Evolutionary conservation across 2,888 invertebrate species (phyloP).

Genomic region (Mythimna loreyi): DNA sequence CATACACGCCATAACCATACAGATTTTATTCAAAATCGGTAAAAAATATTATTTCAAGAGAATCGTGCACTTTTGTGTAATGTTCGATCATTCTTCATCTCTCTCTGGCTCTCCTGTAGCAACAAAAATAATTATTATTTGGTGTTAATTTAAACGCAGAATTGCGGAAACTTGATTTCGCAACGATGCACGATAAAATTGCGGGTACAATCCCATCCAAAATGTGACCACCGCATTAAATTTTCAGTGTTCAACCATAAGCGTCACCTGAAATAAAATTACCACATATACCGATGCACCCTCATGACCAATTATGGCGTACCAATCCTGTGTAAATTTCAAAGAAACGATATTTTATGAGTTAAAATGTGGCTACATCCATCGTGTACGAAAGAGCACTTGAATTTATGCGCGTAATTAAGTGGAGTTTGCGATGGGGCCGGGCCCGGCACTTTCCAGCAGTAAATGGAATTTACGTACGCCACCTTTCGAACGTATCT

Average conservation of each 20-base stretch:
- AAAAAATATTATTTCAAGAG: neutral
- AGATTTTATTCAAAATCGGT: constrained; percentile 24
- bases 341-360: constrained; percentile 81
- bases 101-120: neutral
- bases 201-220: constrained; percentile 21
- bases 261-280: constrained; percentile 37
- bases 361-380: constrained; percentile 85
- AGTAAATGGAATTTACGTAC: constrained; percentile 90
- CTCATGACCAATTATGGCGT: constrained; percentile 50
- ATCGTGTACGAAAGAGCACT: constrained; percentile 87
- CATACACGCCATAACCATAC: constrained; percentile 30
- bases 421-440: constrained; percentile 89
- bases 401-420: constrained; percentile 90
- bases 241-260: constrained; percentile 28
- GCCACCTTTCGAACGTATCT: constrained; percentile 86
- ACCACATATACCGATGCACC: constrained; percentile 32
- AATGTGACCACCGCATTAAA: constrained; percentile 46
- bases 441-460: constrained; percentile 87
- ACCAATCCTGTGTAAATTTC: constrained; percentile 61
- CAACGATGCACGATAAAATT: constrained; percentile 20
- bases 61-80: neutral
- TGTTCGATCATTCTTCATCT: neutral
- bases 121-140: neutral
- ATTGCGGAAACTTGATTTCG: constrained; percentile 5
- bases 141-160: constrained; percentile 28